A percentile compares a stretch with the other conserved stretches of the same genome.
phyloP scores from a whole-genome alignment of 1,140 invertebrate genomes.

The Nasonia vitripennis region DNA sequence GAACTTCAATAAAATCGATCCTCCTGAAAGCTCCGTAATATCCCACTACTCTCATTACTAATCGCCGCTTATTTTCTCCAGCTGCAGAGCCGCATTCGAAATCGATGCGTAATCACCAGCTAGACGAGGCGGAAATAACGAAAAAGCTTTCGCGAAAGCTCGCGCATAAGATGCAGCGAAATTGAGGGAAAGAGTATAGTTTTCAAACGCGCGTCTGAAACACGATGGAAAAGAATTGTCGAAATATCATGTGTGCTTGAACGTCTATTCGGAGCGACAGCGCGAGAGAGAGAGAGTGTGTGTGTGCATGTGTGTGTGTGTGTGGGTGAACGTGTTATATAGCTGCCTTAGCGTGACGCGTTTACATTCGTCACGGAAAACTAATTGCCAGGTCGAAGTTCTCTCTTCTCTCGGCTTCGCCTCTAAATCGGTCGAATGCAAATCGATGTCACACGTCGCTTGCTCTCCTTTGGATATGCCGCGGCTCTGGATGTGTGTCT shows the following conservation, averaged over 20 bases:
- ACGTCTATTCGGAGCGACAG: not conserved
- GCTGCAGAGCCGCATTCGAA: not conserved
- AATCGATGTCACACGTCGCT: slow-evolving; percentile 54
- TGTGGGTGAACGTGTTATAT: not conserved
- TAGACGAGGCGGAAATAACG: not conserved
- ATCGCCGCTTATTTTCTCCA: not conserved
- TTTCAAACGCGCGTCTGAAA: not conserved
- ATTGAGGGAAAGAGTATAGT: not conserved
- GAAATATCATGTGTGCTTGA: not conserved
- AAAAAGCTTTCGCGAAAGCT: no score
- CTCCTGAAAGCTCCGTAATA: not conserved
- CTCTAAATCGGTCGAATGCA: slow-evolving; percentile 55
- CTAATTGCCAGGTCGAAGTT: slow-evolving; percentile 55
- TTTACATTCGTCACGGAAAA: slow-evolving; percentile 50
- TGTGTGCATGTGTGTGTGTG: no score
- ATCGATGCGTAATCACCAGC: not conserved
- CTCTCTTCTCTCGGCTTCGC: slow-evolving; percentile 46
- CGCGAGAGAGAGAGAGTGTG: no score
- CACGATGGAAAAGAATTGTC: not conserved
- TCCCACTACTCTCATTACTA: not conserved
- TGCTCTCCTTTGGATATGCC: slow-evolving; percentile 15
- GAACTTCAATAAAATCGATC: not conserved
- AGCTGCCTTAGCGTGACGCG: slow-evolving; percentile 15
- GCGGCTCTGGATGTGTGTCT: not conserved
- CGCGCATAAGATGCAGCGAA: not conserved